Evolutionary conservation across 2,113 vertebrate species (phyloP).

Genomic region (Lagopus muta): DNA sequence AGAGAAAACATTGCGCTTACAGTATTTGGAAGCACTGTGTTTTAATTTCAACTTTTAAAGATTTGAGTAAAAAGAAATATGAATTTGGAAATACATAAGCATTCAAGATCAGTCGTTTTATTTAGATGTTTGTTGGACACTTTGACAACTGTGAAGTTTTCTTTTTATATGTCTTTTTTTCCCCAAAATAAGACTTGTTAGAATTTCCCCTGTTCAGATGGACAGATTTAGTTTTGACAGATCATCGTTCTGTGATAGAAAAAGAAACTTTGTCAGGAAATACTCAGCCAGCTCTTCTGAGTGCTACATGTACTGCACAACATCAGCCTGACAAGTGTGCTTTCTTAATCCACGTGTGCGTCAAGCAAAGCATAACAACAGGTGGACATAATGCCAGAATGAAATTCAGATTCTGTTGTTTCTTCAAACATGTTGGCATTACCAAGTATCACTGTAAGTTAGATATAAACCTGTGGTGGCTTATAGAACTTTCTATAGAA

Average conservation of each 20-base stretch:
- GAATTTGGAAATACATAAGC: neutral
- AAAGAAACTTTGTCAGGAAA: neutral
- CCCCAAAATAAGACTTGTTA: neutral
- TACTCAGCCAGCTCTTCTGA: slow-evolving; percentile 7
- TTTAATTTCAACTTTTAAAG: neutral
- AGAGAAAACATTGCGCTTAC: neutral
- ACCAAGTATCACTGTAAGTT: neutral
- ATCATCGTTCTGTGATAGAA: slow-evolving; percentile 22
- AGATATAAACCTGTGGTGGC: neutral
- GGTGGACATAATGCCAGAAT: neutral
- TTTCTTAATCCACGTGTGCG: neutral
- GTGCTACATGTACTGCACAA: neutral
- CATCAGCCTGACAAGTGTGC: neutral
- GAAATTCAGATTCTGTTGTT: neutral
- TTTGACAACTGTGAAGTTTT: slow-evolving; percentile 3
- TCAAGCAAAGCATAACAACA: neutral
- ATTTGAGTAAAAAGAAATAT: neutral
- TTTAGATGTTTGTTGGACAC: neutral
- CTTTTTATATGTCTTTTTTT: neutral
- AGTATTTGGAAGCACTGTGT: neutral
- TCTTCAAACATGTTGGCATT: neutral
- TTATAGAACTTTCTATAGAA: neutral
- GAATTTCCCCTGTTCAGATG: neutral
- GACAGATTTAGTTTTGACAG: slow-evolving; percentile 58
- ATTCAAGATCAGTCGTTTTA: neutral